Evolutionary conservation across 2,888 invertebrate species (phyloP).

Genomic region (Conops quadrifasciatus): DNA sequence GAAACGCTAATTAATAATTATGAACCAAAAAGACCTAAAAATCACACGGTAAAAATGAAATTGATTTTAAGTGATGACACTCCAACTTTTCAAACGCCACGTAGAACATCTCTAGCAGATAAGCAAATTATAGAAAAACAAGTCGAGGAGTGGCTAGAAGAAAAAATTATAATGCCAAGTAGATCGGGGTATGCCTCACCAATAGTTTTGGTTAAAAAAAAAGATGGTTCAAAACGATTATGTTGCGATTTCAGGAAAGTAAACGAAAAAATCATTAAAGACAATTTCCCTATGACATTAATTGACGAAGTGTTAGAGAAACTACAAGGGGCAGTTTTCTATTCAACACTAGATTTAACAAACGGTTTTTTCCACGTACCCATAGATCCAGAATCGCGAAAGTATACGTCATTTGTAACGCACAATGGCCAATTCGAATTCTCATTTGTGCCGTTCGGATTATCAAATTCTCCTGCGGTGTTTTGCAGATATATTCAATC

Average conservation of each 20-base stretch:
- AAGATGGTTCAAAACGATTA: conserved; percentile 39
- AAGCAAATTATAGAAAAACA: conserved; percentile 46
- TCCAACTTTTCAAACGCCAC: conserved; percentile 36
- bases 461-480: conserved; percentile 43
- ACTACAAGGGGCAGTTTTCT: conserved; percentile 43
- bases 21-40: background rate
- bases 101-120: conserved; percentile 35
- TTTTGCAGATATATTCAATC: conserved; percentile 41
- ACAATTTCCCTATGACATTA: conserved; percentile 43
- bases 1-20: background rate
- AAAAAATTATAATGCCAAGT: conserved; percentile 52
- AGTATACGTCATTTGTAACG: conserved; percentile 49
- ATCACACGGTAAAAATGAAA: background rate
- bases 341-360: conserved; percentile 44
- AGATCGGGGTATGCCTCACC: conserved; percentile 52
- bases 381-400: conserved; percentile 42
- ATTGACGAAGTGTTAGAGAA: conserved; percentile 42
- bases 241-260: conserved; percentile 44
- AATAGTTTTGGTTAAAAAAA: conserved; percentile 40
- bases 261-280: conserved; percentile 43
- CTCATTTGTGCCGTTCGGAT: conserved; percentile 44
- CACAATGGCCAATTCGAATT: conserved; percentile 47
- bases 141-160: conserved; percentile 49
- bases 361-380: conserved; percentile 48
- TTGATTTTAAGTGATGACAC: background rate